Evolutionary conservation across 1,140 invertebrate species (phyloP), one percentile per base, ranked within the genome.

Genomic region (Plutomurus gul): DNA sequence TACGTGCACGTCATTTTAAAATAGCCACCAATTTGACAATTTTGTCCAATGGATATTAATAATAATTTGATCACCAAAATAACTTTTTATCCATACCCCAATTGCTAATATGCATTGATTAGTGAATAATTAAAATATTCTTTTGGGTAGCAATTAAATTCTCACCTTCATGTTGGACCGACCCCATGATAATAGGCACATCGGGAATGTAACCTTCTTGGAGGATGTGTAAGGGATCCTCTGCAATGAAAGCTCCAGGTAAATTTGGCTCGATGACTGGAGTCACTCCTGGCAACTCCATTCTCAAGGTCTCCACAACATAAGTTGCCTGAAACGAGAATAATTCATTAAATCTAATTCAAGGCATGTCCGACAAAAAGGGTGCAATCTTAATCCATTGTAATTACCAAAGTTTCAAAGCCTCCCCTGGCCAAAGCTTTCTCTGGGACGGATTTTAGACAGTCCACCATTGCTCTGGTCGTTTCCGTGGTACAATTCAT

Each of bases 101-200:
- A n/a, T n/a, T n/a, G n/a, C n/a, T n/a, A n/a, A n/a, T n/a, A n/a
- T n/a, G n/a, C n/a, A n/a, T n/a, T n/a, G n/a, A n/a, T n/a, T n/a
- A n/a, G n/a, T n/a, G n/a, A n/a, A n/a, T n/a, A n/a, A n/a, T n/a
- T n/a, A n/a, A n/a, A n/a, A n/a, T n/a, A n/a, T n/a, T n/a, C n/a
- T n/a, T n/a, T n/a, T n/a, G n/a, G n/a, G n/a, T n/a, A n/a, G n/a
- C n/a, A n/a, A n/a, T n/a, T n/a, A n/a, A n/a, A n/a, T n/a, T n/a
- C n/a, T n/a, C 33, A 8, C 79, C 82, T 75, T 83, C 82, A 33
- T 83, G 82, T 27, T 79, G 76, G 2, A 39, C 73, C 1, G 82
- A 43, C 43, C 82, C 82, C 1, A 83, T 5, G 39, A 83, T 60
- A 5, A 83, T 18, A 1, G 82, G 82, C 1, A 77, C 43, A 4